A percentile compares a stretch with the other conserved stretches of the same genome.
phyloP scores from a whole-genome alignment of 2,113 vertebrate species.

The Callopanchax toddi region DNA sequence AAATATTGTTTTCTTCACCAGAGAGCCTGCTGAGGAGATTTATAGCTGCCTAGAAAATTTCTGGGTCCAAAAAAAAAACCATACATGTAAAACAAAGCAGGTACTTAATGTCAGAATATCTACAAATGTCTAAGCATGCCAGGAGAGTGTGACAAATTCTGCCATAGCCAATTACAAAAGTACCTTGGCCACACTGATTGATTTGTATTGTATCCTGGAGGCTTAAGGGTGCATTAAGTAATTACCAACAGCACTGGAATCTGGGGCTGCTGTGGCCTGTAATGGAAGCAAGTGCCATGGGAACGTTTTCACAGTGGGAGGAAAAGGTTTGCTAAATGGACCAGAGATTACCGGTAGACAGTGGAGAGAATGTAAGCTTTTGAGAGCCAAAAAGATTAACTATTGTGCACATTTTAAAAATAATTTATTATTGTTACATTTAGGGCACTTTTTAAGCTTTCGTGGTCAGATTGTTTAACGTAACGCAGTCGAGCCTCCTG shows the following conservation, averaged over 20 bases:
- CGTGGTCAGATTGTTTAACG: neutral
- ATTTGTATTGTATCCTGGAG: slow-evolving; percentile 51
- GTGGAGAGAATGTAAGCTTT: slow-evolving; percentile 47
- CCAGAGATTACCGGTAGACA: slow-evolving; percentile 55
- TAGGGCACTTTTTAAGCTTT: slow-evolving; percentile 15
- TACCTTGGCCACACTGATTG: slow-evolving; percentile 42
- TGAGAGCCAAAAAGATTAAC: slow-evolving; percentile 63
- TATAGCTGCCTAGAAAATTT: neutral
- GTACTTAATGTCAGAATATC: slow-evolving; percentile 6
- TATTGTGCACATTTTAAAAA: slow-evolving; percentile 32
- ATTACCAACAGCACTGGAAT: slow-evolving; percentile 62
- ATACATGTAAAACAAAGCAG: neutral
- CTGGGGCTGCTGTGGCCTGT: slow-evolving; percentile 43
- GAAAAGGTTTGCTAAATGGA: slow-evolving; percentile 62
- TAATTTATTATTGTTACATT: slow-evolving; percentile 56
- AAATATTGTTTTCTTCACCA: neutral
- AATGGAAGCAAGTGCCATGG: slow-evolving; percentile 59
- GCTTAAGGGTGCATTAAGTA: slow-evolving; percentile 70
- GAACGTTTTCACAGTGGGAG: slow-evolving; percentile 56
- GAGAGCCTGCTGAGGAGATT: slow-evolving; percentile 8
- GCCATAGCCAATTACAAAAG: slow-evolving; percentile 48
- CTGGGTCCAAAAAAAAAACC: no score
- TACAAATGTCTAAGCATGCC: slow-evolving; percentile 10
- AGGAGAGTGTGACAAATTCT: slow-evolving; percentile 35
- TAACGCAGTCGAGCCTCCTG: neutral